These are phyloP conservation scores for Microcebus ravelobensis DNA, from an alignment of 2,113 vertebrate species.

Conservation along the genomic window DNA sequence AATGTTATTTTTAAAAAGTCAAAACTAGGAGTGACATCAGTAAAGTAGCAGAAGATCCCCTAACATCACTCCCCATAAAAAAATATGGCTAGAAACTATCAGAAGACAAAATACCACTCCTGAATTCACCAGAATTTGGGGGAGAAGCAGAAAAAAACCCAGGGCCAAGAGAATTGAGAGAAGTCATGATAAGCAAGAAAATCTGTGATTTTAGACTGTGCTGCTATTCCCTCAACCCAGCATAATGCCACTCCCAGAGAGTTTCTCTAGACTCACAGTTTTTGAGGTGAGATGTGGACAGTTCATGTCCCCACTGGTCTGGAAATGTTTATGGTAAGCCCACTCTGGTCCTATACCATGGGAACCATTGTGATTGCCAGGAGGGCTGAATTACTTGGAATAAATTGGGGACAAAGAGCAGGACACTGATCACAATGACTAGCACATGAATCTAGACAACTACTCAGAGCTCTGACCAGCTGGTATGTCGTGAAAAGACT, in stretches of 20 bases:
- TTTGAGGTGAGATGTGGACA: neutral
- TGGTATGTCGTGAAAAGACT: neutral
- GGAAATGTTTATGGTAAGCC: neutral
- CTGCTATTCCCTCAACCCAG: neutral
- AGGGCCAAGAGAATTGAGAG: neutral
- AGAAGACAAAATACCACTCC: neutral
- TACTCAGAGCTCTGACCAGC: neutral
- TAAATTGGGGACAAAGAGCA: neutral
- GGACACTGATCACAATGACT: neutral
- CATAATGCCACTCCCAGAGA: neutral
- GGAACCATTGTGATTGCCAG: neutral
- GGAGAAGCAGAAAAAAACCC: neutral
- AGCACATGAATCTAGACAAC: neutral
- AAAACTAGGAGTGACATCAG: neutral
- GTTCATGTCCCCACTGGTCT: neutral
- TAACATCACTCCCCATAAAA: neutral
- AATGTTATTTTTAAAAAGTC: neutral
- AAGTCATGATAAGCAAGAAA: neutral
- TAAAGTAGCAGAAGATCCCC: neutral
- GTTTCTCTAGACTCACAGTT: neutral
- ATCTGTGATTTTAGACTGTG: neutral
- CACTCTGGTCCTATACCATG: neutral
- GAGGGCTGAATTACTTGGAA: neutral
- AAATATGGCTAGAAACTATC: neutral
- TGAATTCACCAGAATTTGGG: neutral